Evolutionary conservation across 2,797 vertebrate species (phyloP), one percentile per base, ranked within the genome.

Genomic region (Melanotaenia parkinsoni): DNA sequence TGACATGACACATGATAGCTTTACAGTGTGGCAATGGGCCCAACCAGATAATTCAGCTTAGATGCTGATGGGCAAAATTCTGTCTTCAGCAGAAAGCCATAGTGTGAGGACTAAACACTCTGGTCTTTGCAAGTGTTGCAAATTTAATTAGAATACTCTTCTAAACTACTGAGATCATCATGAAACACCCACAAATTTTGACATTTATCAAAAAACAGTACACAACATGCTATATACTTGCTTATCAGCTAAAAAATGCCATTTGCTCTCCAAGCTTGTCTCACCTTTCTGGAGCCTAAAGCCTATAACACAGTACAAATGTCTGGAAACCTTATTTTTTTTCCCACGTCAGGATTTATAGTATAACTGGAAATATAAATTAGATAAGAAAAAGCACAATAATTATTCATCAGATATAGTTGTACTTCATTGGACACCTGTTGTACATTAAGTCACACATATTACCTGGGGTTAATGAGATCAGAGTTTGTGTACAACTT

Each of bases 1-100:
- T 78, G 81, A 78, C 63, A 28, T 14, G 81, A 79, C 61, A 89
- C 54, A 67, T 69, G 88, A 89, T 89, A 82, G 67, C 74, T 85
- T 74, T 80, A 82, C 72, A 83, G 54, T 64, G 20, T 68, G 76
- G 72, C 79, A 26, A 8, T 0, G 2, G 69, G 81, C 69, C 79
- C 60, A 59, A 78, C 40, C 28, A 26, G 62, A 68, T 64, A n/a
- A 59, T 59, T 67, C 38, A 61, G 68, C 38, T 67, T 28, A 53
- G 69, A 63, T 14, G 12, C 38, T 72, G 72, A 74, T 67, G 77
- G 67, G 58, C 54, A 79, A 43, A 6, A 74, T 67, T 33, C 53
- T 65, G 64, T 71, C 76, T 70, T 35, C 43, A 47, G 61, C n/a
- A 70, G 58, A 73, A 58, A 77, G 65, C 58, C 3, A 32, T 35